Evolutionary conservation across 2,113 vertebrate genomes (phyloP).

Genomic region (Naja naja): DNA sequence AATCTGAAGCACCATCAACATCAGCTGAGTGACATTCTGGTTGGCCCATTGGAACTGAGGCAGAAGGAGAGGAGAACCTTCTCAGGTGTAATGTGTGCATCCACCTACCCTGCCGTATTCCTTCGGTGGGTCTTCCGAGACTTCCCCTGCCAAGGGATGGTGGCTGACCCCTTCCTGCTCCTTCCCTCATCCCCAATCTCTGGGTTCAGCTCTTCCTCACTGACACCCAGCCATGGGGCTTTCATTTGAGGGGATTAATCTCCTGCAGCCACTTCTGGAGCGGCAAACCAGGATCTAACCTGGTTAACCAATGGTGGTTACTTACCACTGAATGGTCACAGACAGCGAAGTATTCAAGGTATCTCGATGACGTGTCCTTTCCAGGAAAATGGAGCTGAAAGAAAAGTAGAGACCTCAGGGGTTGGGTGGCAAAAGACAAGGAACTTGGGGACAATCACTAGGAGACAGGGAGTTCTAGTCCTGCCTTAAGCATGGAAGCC

Average conservation of each 20-base stretch:
- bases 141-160: neutral
- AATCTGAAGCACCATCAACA: neutral
- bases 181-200: neutral
- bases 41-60: neutral
- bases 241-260: neutral
- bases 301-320: neutral
- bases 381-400: neutral
- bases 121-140: neutral
- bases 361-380: neutral
- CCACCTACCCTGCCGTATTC: fast-evolving
- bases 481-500: fast-evolving
- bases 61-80: too few relatives aligned
- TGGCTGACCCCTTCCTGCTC: neutral
- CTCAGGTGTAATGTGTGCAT: too few relatives aligned
- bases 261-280: neutral
- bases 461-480: too few relatives aligned
- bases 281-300: neutral
- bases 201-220: neutral
- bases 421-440: too few relatives aligned
- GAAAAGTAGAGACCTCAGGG: neutral
- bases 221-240: neutral
- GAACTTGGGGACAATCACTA: neutral
- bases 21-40: neutral
- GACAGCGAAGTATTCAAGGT: constrained; percentile 11
- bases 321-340: constrained; percentile 10